Evolutionary conservation across 2,888 invertebrate genomes (phyloP).

Genomic region (Caenorhabditis sp.): DNA sequence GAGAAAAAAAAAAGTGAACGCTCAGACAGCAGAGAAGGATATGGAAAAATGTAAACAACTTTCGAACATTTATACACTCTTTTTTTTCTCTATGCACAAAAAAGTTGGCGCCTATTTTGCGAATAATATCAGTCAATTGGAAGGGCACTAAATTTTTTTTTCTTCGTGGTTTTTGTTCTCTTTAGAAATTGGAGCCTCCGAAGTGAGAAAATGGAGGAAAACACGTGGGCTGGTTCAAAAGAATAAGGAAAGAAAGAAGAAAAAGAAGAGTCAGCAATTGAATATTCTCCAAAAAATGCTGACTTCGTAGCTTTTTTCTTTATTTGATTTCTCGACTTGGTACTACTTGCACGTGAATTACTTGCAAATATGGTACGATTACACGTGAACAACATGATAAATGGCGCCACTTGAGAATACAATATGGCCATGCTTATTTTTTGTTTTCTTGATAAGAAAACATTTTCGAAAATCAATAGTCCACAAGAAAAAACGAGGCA

Average conservation of each 20-base stretch:
- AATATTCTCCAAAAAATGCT: background rate
- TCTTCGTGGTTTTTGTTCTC: background rate
- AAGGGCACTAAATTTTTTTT: background rate
- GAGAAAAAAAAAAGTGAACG: background rate
- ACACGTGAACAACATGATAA: slow-evolving; percentile 5
- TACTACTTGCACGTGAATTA: background rate
- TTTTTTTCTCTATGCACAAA: background rate
- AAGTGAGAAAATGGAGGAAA: background rate
- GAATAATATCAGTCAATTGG: background rate
- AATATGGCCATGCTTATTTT: background rate
- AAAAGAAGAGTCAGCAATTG: slow-evolving; percentile 1
- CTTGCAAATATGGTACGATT: background rate
- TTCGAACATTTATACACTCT: slow-evolving; percentile 1
- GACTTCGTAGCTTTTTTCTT: background rate
- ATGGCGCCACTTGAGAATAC: slow-evolving; percentile 7
- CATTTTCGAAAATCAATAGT: background rate
- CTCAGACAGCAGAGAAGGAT: slow-evolving; percentile 4
- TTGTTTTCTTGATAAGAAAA: background rate
- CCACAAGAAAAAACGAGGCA: slow-evolving; percentile 7
- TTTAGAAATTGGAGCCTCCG: background rate
- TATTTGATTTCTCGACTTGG: background rate
- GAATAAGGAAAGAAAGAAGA: background rate
- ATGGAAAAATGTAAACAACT: slow-evolving; percentile 5
- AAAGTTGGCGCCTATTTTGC: background rate
- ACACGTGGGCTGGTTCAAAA: background rate